phyloP scores from a whole-genome alignment of 1,140 invertebrate species.

The Zaprionus ghesquierei region DNA sequence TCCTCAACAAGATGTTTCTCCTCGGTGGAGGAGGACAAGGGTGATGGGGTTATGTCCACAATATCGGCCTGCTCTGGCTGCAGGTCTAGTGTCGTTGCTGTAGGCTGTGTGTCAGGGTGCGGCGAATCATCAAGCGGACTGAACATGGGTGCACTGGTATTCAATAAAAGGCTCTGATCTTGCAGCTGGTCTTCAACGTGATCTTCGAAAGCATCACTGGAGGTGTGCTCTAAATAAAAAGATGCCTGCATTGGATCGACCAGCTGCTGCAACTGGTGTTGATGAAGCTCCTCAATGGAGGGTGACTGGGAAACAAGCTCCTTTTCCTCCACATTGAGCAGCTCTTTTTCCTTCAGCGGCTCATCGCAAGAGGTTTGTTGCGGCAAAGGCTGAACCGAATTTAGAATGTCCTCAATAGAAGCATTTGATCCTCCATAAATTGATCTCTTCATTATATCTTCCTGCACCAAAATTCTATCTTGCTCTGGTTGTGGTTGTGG shows the following conservation, averaged over 20 bases:
- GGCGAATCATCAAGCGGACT: slow-evolving; percentile 35
- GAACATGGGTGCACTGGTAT: slow-evolving; percentile 62
- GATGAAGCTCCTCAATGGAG: slow-evolving; percentile 74
- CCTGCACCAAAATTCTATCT: neutral
- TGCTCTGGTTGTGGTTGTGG: slow-evolving; percentile 3
- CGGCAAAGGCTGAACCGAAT: slow-evolving; percentile 73
- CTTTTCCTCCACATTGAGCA: slow-evolving; percentile 73
- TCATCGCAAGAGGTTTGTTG: slow-evolving; percentile 33
- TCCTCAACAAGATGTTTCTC: slow-evolving; percentile 76
- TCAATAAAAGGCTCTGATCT: slow-evolving; percentile 50
- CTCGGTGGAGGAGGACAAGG: slow-evolving; percentile 66
- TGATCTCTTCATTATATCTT: slow-evolving; percentile 68
- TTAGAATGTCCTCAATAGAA: slow-evolving; percentile 73
- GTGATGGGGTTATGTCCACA: slow-evolving; percentile 67
- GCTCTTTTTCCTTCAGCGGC: slow-evolving; percentile 50
- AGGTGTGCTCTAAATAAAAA: slow-evolving; percentile 68
- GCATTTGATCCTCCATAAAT: slow-evolving; percentile 55
- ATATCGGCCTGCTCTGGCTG: slow-evolving; percentile 55
- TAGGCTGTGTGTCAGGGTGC: slow-evolving; percentile 8
- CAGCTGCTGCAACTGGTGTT: slow-evolving; percentile 38
- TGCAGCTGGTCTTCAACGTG: slow-evolving; percentile 3
- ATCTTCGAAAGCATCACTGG: slow-evolving; percentile 37
- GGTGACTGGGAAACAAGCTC: slow-evolving; percentile 71
- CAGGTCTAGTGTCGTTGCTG: slow-evolving; percentile 53
- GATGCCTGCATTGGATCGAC: slow-evolving; percentile 76